Percentiles rank a stretch among this genome's conserved stretches.
phyloP scores from a whole-genome alignment of 1,140 invertebrate genomes.

The Drosophila burlai region DNA sequence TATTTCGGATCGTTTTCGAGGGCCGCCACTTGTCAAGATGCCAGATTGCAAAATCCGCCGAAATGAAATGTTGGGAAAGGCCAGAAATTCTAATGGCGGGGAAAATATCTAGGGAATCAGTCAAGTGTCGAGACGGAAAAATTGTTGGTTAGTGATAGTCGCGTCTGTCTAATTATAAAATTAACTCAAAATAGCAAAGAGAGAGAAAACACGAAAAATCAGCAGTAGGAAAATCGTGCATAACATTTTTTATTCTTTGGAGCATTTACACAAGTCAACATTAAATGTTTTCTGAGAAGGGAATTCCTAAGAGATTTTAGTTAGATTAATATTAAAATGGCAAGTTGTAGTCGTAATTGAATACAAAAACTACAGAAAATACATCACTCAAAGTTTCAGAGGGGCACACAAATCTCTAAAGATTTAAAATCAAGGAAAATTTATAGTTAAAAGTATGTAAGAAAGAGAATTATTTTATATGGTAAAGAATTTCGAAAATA shows the following conservation, averaged over 20 bases:
- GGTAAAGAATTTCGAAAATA: too few relatives aligned
- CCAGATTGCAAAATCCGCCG: constrained; percentile 68
- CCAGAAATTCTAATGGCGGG: constrained; percentile 52
- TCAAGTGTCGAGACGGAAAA: constrained; percentile 40
- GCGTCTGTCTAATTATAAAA: constrained; percentile 44
- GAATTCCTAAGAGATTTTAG: not conserved
- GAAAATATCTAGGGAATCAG: constrained; percentile 24
- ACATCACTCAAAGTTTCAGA: not conserved
- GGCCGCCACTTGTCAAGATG: constrained; percentile 69
- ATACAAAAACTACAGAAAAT: not conserved
- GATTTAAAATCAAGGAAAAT: not conserved
- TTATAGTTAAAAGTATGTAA: too few relatives aligned
- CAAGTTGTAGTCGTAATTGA: too few relatives aligned
- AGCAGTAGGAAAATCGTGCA: not conserved
- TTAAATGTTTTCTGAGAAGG: not conserved
- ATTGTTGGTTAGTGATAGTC: constrained; percentile 35
- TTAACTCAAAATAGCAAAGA: constrained; percentile 25
- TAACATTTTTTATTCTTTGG: not conserved
- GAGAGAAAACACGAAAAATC: not conserved
- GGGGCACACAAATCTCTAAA: not conserved
- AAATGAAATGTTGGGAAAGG: constrained; percentile 64
- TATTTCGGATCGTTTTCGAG: constrained; percentile 41
- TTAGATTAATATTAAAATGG: not conserved
- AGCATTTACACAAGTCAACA: not conserved
- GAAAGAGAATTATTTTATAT: too few relatives aligned